Evolutionary conservation across 2,797 vertebrate genomes (phyloP), one percentile per base, ranked within the genome.

Genomic region (Arctocebus calabarensis): DNA sequence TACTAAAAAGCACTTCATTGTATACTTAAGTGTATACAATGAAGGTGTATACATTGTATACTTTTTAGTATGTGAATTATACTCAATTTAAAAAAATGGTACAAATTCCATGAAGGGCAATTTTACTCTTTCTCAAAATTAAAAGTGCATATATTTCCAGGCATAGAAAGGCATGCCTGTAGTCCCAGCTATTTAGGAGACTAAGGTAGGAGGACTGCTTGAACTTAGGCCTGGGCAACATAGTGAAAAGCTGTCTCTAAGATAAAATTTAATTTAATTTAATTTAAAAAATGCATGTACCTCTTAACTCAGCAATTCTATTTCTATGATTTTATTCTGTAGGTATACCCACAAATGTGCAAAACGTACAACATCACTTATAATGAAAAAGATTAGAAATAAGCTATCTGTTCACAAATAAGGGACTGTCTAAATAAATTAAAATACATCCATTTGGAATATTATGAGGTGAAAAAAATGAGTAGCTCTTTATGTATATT

Each of bases 321-420:
- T 34, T 66, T 34, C 9, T 57, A 48, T 62, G 61, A 66, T 57
- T 73, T 87, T 95, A 87, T 57, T 82, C 45, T 83, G 71, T n/a
- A 91, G 52, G 17, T 73, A 75, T 45, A 87, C 40, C 61, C 22
- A 68, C 22, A 81, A 85, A 74, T 66, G 55, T 55, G 29, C 22
- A 84, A 91, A 91, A 79, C 52, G 66, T 13, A 73, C 11, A 88
- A 64, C 16, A 91, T 84, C 2, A 34, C 20, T 95, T 45, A 43
- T 75, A 86, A 86, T 84, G 55, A 84, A 95, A 95, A 97, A 87
- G 64, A 85, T 88, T 52, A 90, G 82, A 77, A 97, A 91, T 6
- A 77, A 87, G 3, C 29, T 82, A 57, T 23, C 92, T 48, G 11
- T 68, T 75, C 40, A 82, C 22, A 94, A 73, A 57, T 66, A 74